phyloP scores from a whole-genome alignment of 2,797 vertebrate genomes.

The Myotis findleyi region DNA sequence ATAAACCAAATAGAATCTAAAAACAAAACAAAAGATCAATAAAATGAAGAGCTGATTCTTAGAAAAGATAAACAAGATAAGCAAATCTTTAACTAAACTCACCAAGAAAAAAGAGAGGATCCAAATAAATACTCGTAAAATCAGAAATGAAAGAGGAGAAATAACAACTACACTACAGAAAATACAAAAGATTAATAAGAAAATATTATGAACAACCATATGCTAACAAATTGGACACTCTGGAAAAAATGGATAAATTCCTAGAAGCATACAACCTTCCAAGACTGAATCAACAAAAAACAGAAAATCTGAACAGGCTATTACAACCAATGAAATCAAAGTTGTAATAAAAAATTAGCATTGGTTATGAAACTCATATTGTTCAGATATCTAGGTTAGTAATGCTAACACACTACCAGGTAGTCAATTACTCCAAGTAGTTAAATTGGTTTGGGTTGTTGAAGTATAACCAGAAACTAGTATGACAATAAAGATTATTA shows the following conservation, averaged over 20 bases:
- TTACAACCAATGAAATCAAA: neutral
- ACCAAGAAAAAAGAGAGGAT: neutral
- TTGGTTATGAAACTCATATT: constrained; percentile 28
- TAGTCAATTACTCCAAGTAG: neutral
- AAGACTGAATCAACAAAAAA: neutral
- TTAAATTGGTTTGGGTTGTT: neutral
- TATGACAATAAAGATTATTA: neutral
- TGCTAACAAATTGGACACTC: neutral
- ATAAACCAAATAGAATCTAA: neutral
- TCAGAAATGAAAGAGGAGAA: neutral
- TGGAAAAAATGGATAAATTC: neutral
- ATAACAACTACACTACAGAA: neutral
- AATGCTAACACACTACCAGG: neutral
- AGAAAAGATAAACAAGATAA: neutral
- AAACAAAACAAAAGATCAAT: neutral
- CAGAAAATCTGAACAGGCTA: neutral
- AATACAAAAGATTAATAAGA: neutral
- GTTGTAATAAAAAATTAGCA: neutral
- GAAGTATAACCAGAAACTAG: neutral
- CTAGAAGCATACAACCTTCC: neutral
- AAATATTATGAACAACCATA: neutral
- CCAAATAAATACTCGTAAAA: neutral
- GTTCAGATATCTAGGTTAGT: neutral
- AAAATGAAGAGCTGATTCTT: neutral
- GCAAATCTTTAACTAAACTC: neutral